Evolutionary conservation across 1,140 invertebrate species (phyloP), one percentile per base, ranked within the genome.

Genomic region (Bombus ignitus): DNA sequence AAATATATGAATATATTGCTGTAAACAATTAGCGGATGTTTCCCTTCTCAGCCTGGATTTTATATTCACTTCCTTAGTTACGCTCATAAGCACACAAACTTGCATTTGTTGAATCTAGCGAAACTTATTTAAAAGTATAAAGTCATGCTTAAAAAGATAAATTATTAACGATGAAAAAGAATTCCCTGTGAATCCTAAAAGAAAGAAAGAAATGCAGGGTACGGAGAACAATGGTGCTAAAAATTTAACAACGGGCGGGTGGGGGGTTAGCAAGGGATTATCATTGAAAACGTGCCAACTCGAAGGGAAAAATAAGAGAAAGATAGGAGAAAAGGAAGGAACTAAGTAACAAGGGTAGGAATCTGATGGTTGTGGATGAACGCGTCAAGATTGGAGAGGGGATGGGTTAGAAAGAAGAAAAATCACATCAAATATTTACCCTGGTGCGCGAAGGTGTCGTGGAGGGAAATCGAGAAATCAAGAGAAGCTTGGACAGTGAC

Each of bases 351-450:
- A 73, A 83, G 85, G 87, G 88, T 70, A 72, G 42, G 88, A 88
- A 77, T 77, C 66, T 28, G 57, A 80, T 39, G 53, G 82, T 28
- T 37, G 68, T n/a, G 57, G 76, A 78, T 80, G 82, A 78, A 70
- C 44, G 71, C 59, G 75, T 53, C n/a, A 88, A 8, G 71, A 39
- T 66, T 35, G 66, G 35, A 37, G 35, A n/a, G 53, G 25, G 57
- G 35, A 1, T 37, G 81, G 66, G 72, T 57, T 71, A 70, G 66
- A 18, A 25, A 10, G 76, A 90, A 90, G 89, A 90, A 90, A 90
- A 90, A 90, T 90, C 89, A 73, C 86, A 79, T 90, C 86, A 90
- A 90, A 90, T 90, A 90, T 90, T 90, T 90, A 89, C 86, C 78
- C 65, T 70, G 70, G 47, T 35, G 37, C 68, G 57, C 32, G 65